These are phyloP conservation scores for Nannoperca obscura DNA, from an alignment of 2,797 vertebrate genomes.

Conservation along the genomic window DNA sequence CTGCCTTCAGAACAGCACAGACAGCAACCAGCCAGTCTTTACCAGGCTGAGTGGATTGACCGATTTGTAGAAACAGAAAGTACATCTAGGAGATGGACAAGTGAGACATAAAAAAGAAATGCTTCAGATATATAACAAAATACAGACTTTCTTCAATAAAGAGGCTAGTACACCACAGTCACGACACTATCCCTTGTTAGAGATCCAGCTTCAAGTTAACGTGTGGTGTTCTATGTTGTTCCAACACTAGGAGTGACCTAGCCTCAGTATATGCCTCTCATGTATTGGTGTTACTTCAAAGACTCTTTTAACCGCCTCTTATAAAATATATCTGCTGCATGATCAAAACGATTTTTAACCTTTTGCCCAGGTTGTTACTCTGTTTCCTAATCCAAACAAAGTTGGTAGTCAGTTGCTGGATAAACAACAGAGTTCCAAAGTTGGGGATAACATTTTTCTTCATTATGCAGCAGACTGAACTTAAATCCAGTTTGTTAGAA, in stretches of 20 bases:
- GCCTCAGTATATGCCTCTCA: not conserved
- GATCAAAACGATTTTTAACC: not conserved
- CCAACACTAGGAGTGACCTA: not conserved
- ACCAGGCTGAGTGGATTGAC: not conserved
- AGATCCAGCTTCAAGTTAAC: too few relatives aligned
- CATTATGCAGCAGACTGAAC: not conserved
- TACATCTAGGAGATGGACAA: not conserved
- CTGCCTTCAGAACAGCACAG: not conserved
- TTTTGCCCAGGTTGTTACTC: not conserved
- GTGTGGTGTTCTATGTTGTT: too few relatives aligned
- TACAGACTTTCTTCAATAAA: too few relatives aligned
- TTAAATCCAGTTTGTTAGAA: not conserved
- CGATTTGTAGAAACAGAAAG: not conserved
- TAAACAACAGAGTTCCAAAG: not conserved
- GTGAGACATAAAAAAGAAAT: not conserved
- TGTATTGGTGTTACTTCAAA: slow-evolving; percentile 2
- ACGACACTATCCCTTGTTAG: too few relatives aligned
- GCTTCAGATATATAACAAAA: not conserved
- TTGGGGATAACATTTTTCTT: not conserved
- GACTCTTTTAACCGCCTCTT: not conserved
- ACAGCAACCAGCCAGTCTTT: not conserved
- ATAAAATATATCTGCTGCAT: not conserved
- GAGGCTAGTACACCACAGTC: too few relatives aligned
- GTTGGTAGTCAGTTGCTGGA: not conserved
- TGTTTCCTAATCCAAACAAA: not conserved